These are phyloP conservation scores for Unio delphinus DNA, from an alignment of 2,888 invertebrate species.

Conservation along the genomic window DNA sequence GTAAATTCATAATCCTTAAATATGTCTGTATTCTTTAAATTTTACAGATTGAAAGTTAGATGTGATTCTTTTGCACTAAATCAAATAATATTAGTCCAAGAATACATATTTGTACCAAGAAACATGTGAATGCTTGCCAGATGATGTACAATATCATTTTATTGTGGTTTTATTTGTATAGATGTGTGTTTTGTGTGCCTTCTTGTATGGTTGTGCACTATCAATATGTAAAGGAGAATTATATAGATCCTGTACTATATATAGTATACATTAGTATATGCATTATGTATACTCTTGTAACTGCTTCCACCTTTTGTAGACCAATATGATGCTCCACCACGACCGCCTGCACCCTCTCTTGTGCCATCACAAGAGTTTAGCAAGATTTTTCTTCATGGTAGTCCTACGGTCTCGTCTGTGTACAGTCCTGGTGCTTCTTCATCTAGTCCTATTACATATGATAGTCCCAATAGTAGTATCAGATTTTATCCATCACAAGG, in stretches of 20 bases:
- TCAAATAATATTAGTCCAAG: too few species aligned
- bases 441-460: slow-evolving; percentile 44
- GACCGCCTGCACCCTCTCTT: slow-evolving; percentile 27
- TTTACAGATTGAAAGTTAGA: too few species aligned
- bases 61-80: too few species aligned
- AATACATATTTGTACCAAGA: too few species aligned
- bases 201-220: not conserved
- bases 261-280: not conserved
- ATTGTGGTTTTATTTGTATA: not conserved
- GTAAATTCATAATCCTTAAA: too few species aligned
- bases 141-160: not conserved
- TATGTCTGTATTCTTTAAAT: too few species aligned
- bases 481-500: slow-evolving; percentile 36
- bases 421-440: slow-evolving; percentile 30
- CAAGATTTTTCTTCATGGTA: slow-evolving; percentile 41
- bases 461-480: slow-evolving; percentile 44
- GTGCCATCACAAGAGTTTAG: slow-evolving; percentile 45
- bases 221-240: not conserved
- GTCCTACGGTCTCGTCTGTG: slow-evolving; percentile 31
- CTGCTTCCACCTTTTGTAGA: slow-evolving; percentile 35
- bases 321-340: slow-evolving; percentile 30
- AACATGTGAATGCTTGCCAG: too few species aligned
- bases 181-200: slow-evolving; percentile 3
- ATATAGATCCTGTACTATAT: not conserved
- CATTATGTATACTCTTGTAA: slow-evolving; percentile 14